Conservation (phyloP, 1,140 invertebrate species). For the Drosophila subpulchrella region DNA sequence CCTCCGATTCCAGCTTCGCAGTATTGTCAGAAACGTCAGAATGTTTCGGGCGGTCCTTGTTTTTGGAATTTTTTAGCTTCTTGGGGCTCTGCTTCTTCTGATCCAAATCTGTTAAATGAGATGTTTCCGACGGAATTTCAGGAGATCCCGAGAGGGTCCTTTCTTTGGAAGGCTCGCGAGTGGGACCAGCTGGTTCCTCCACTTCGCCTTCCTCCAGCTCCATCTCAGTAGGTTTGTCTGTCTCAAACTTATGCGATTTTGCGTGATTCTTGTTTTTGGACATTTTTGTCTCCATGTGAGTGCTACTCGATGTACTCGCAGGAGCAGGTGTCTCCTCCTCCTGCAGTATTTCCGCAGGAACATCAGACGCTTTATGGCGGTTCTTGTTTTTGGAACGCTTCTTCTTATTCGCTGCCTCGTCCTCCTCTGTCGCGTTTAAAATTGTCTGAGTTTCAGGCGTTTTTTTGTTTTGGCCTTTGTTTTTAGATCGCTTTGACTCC, state of each 20-base stretch:
- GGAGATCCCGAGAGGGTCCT: neutral
- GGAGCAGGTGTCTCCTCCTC: too few species aligned
- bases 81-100: neutral
- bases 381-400: slow-evolving; percentile 4
- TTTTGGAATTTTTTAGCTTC: neutral
- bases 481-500: neutral
- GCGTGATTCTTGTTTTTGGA: neutral
- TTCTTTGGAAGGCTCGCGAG: too few species aligned
- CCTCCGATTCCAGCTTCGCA: neutral
- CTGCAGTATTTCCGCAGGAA: too few species aligned
- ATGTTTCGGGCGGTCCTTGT: neutral
- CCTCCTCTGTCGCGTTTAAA: too few species aligned
- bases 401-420: neutral
- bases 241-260: neutral
- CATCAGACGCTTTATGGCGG: too few species aligned
- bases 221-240: too few species aligned
- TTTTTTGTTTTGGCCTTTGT: neutral
- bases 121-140: neutral
- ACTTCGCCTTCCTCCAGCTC: too few species aligned
- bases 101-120: neutral
- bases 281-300: too few species aligned
- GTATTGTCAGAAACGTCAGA: neutral
- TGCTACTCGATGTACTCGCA: too few species aligned
- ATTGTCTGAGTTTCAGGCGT: neutral
- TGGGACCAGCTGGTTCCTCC: too few species aligned